Percentiles rank a stretch among this genome's conserved stretches.
These are phyloP conservation scores for Emydura subglobosa DNA, from an alignment of 2,113 vertebrate genomes.

Conservation along the genomic window DNA sequence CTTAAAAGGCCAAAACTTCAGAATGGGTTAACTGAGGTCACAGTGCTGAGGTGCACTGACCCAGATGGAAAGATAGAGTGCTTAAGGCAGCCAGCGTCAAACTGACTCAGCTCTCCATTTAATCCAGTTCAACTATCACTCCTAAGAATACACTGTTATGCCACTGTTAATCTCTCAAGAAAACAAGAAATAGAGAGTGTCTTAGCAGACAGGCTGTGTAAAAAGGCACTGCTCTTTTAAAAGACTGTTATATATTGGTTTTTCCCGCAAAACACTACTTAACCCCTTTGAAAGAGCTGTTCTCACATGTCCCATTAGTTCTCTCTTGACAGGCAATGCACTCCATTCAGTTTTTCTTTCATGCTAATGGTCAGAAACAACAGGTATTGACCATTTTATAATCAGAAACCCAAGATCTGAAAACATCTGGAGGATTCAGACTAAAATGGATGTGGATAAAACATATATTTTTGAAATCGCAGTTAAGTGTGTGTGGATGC, in stretches of 20 bases:
- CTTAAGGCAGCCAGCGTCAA: conserved; percentile 63
- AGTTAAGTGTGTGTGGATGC: background rate
- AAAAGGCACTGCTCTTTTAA: conserved; percentile 15
- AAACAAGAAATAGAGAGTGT: conserved; percentile 33
- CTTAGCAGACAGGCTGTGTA: conserved; percentile 35
- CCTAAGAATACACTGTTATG: conserved; percentile 49
- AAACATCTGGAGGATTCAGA: background rate
- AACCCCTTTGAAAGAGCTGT: conserved; percentile 21
- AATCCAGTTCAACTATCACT: conserved; percentile 53
- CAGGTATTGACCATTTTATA: conserved; percentile 3
- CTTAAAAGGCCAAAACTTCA: conserved; percentile 54
- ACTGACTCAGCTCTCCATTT: conserved; percentile 69
- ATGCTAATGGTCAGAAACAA: conserved; percentile 18
- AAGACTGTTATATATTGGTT: conserved; percentile 37
- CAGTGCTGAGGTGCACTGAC: conserved; percentile 46
- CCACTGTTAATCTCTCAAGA: conserved; percentile 37
- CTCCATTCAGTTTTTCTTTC: background rate
- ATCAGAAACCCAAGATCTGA: conserved; percentile 13
- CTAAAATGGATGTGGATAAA: background rate
- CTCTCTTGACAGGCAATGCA: conserved; percentile 25
- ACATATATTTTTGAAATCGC: background rate
- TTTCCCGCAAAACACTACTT: conserved; percentile 36
- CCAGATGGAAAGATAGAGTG: conserved; percentile 62
- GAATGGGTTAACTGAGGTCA: conserved; percentile 39
- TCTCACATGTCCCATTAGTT: conserved; percentile 47